Evolutionary conservation across 2,113 vertebrate species (phyloP).

Genomic region (Donacobius atricapilla): DNA sequence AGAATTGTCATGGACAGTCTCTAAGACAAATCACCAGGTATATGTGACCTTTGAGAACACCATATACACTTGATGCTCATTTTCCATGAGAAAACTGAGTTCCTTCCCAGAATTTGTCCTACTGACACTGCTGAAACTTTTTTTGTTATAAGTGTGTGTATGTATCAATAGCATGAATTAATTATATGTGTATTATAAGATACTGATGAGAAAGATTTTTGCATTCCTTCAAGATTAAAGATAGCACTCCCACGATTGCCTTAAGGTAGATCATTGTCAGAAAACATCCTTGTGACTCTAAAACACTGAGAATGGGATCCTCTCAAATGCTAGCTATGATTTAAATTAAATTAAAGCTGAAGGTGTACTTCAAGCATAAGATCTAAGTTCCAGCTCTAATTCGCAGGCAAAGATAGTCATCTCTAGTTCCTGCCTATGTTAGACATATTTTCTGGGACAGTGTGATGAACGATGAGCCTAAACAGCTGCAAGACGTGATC

Average conservation of each 20-base stretch:
- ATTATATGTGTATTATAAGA: neutral
- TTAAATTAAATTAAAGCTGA: neutral
- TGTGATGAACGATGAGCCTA: neutral
- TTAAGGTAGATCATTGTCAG: neutral
- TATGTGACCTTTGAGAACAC: neutral
- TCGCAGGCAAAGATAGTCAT: neutral
- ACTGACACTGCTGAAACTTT: neutral
- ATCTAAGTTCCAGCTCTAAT: neutral
- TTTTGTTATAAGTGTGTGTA: neutral
- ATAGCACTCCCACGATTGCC: neutral
- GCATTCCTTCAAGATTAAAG: neutral
- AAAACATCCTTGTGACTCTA: neutral
- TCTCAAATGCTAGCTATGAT: neutral
- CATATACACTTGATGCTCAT: neutral
- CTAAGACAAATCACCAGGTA: slow-evolving; percentile 75
- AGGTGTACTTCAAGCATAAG: neutral
- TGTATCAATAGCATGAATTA: neutral
- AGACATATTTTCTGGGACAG: neutral
- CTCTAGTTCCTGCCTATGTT: neutral
- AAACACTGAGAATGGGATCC: neutral
- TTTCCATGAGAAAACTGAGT: neutral
- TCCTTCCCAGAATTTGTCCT: neutral
- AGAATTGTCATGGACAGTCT: neutral
- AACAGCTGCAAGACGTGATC: neutral
- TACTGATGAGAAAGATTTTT: neutral